Conservation (phyloP, 2,113 vertebrate species). For the Condylura cristata region DNA sequence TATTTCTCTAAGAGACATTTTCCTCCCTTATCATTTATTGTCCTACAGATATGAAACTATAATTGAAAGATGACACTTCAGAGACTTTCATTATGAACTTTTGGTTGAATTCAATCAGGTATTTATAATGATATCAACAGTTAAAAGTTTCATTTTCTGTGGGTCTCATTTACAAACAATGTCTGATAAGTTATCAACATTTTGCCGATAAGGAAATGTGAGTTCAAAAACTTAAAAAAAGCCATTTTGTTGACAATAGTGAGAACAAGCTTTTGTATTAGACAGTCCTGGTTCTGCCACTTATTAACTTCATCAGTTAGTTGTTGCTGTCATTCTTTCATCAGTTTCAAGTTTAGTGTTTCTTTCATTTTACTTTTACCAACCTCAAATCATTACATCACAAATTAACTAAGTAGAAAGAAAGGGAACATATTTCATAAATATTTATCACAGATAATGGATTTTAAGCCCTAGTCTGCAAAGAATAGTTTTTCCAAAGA, state of each 20-base stretch:
- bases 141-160: neutral
- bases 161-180: neutral
- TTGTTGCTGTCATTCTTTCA: neutral
- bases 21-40: neutral
- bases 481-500: constrained; percentile 8
- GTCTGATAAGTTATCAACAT: neutral
- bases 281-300: neutral
- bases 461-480: neutral
- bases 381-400: neutral
- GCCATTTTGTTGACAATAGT: neutral
- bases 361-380: neutral
- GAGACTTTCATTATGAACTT: neutral
- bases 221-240: neutral
- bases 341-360: neutral
- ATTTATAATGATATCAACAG: neutral
- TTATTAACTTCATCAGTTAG: neutral
- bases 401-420: neutral
- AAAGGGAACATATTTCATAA: neutral
- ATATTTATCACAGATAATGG: neutral
- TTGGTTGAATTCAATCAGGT: constrained; percentile 15
- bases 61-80: neutral
- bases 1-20: neutral
- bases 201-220: constrained; percentile 16
- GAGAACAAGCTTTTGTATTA: neutral
- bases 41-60: neutral